Conservation (phyloP, 23 tunicate genomes). For the Styela plicata region DNA sequence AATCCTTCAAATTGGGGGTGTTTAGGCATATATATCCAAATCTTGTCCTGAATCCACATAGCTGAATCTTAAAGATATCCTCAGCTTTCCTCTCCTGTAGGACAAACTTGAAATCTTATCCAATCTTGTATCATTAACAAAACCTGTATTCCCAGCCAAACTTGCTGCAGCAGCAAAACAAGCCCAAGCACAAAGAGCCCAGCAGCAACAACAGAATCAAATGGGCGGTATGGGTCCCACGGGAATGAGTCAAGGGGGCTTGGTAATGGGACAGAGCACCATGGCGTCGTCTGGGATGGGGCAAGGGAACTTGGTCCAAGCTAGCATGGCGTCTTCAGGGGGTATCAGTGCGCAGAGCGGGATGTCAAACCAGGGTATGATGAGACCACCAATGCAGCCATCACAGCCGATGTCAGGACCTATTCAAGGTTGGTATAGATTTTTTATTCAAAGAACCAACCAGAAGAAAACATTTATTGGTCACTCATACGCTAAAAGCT, state of each 20-base stretch:
- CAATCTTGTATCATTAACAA: too few relatives aligned
- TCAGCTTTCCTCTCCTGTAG: too few relatives aligned
- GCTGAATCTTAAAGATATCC: too few relatives aligned
- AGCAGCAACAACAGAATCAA: slow-evolving; percentile 30
- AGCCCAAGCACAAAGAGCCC: slow-evolving; percentile 15
- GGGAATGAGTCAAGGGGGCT: background rate
- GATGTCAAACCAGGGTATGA: background rate
- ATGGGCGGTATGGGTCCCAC: background rate
- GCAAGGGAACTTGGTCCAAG: background rate
- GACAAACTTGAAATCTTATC: too few relatives aligned
- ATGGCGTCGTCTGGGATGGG: background rate
- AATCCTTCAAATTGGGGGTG: too few relatives aligned
- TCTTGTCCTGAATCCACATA: too few relatives aligned
- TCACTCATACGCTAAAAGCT: too few relatives aligned
- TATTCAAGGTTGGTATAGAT: too few relatives aligned
- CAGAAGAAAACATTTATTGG: too few relatives aligned
- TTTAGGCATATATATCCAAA: too few relatives aligned
- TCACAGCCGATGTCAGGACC: background rate
- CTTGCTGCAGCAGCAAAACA: slow-evolving; percentile 19
- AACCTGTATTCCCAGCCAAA: slow-evolving; percentile 34
- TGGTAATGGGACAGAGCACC: background rate
- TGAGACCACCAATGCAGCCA: slow-evolving; percentile 12
- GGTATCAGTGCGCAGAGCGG: background rate
- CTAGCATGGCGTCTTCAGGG: background rate
- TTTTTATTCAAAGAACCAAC: too few relatives aligned